These are phyloP conservation scores for Apotomis capreana DNA, from an alignment of 2,888 invertebrate species.

Conservation along the genomic window DNA sequence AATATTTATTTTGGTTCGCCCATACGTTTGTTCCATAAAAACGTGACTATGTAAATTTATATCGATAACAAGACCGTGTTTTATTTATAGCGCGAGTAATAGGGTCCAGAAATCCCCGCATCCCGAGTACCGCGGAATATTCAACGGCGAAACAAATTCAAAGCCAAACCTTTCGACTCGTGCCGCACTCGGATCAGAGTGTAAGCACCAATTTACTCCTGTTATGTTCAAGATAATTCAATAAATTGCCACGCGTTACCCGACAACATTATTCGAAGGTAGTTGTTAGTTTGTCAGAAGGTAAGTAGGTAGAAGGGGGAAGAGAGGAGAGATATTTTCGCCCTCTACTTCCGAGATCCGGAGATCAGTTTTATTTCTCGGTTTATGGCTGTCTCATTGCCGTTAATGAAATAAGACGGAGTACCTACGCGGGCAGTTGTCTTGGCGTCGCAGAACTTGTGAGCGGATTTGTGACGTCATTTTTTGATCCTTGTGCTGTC, in stretches of 20 bases:
- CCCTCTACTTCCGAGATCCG: conserved; percentile 29
- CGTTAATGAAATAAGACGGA: conserved; percentile 52
- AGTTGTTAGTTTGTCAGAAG: conserved; percentile 18
- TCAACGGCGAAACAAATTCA: conserved; percentile 35
- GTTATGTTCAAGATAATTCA: conserved; percentile 28
- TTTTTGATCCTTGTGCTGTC: conserved; percentile 58
- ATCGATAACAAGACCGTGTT: conserved; percentile 45
- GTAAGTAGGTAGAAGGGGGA: not conserved
- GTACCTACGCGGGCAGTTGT: conserved; percentile 45
- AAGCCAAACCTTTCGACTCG: conserved; percentile 26
- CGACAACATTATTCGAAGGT: conserved; percentile 6
- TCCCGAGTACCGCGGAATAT: conserved; percentile 44
- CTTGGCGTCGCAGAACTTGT: conserved; percentile 46
- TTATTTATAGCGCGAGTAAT: conserved; percentile 46
- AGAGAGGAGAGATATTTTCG: conserved; percentile 17
- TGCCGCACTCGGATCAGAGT: conserved; percentile 25
- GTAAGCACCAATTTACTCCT: conserved; percentile 32
- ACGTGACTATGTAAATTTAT: conserved; percentile 43
- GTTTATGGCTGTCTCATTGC: conserved; percentile 51
- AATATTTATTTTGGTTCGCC: conserved; percentile 32
- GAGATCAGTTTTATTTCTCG: conserved; percentile 51
- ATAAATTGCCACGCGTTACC: conserved; percentile 25
- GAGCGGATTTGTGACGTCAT: conserved; percentile 58
- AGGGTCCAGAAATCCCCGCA: conserved; percentile 41
- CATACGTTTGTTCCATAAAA: conserved; percentile 38